Conservation (phyloP, 2,888 invertebrate species). For the Microctonus brassicae region DNA sequence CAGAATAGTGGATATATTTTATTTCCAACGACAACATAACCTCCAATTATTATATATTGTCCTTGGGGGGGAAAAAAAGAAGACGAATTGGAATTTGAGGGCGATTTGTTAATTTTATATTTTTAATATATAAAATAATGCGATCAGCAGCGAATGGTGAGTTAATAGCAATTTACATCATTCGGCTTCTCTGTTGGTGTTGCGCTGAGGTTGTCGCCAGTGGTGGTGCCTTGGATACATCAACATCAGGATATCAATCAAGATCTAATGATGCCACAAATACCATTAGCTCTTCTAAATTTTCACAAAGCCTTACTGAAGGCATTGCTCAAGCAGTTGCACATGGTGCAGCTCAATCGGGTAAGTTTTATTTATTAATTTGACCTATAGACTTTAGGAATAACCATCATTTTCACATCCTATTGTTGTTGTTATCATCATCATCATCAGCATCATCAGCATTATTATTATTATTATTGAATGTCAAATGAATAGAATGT, state of each 20-base stretch:
- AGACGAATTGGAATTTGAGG: slow-evolving; percentile 11
- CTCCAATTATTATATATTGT: not conserved
- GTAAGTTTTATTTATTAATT: slow-evolving; percentile 56
- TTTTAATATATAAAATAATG: slow-evolving; percentile 28
- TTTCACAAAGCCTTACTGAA: slow-evolving; percentile 70
- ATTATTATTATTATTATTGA: too few relatives aligned
- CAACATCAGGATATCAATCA: slow-evolving; percentile 53
- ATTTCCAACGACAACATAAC: not conserved
- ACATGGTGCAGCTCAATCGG: slow-evolving; percentile 72
- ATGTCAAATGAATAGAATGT: too few relatives aligned
- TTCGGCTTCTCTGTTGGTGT: slow-evolving; percentile 58
- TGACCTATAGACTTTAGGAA: not conserved
- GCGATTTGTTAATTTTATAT: slow-evolving; percentile 3
- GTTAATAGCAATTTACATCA: slow-evolving; percentile 59
- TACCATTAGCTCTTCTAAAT: slow-evolving; percentile 42
- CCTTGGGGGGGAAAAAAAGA: slow-evolving; percentile 8
- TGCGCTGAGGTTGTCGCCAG: slow-evolving; percentile 57
- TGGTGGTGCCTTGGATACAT: slow-evolving; percentile 64
- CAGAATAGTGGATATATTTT: not conserved
- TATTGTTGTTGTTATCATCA: too few relatives aligned
- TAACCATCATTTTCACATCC: too few relatives aligned
- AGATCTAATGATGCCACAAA: slow-evolving; percentile 29
- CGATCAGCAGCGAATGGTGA: slow-evolving; percentile 51
- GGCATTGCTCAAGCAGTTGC: slow-evolving; percentile 74
- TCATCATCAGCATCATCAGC: too few relatives aligned